phyloP scores from a whole-genome alignment of 1,140 invertebrate species.

The Drosophila lowei region DNA sequence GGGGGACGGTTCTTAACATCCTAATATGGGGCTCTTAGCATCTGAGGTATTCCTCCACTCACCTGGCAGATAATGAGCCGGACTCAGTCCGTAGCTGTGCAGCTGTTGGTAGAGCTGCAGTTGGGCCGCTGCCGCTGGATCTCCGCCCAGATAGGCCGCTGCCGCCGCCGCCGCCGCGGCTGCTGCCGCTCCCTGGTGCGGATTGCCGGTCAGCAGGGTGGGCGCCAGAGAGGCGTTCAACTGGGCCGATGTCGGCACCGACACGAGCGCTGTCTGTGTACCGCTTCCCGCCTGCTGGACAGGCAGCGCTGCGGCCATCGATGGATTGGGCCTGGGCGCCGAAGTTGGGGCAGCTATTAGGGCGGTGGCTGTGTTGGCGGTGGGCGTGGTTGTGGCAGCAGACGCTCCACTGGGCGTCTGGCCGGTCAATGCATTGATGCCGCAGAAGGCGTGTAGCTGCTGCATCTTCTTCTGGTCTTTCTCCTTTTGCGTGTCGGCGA shows the following conservation, averaged over 20 bases:
- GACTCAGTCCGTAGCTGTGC: conserved; percentile 89
- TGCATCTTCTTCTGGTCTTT: conserved; percentile 98
- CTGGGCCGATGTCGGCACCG: conserved; percentile 49
- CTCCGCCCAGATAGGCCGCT: conserved; percentile 51
- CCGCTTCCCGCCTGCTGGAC: conserved; percentile 46
- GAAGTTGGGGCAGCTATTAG: conserved; percentile 59
- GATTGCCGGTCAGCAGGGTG: conserved; percentile 41
- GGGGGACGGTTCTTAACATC: neutral
- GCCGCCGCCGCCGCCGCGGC: conserved; percentile 29
- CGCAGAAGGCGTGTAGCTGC: conserved; percentile 93
- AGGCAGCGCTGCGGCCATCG: conserved; percentile 60
- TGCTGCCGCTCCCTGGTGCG: conserved; percentile 34
- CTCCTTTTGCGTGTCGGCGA: conserved; percentile 99
- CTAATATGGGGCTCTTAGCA: too few species aligned
- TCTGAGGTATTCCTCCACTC: conserved; percentile 50
- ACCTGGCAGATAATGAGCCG: conserved; percentile 87
- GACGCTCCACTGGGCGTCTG: conserved; percentile 57
- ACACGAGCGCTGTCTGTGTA: conserved; percentile 50
- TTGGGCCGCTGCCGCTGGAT: conserved; percentile 80
- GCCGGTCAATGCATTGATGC: conserved; percentile 84
- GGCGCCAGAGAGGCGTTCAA: conserved; percentile 52
- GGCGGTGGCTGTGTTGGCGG: conserved; percentile 61
- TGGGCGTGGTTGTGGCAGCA: conserved; percentile 58
- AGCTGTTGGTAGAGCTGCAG: conserved; percentile 90
- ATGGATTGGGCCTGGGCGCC: conserved; percentile 54